These are phyloP conservation scores for Alauda arvensis DNA, from an alignment of 2,797 vertebrate species.

Conservation along the genomic window DNA sequence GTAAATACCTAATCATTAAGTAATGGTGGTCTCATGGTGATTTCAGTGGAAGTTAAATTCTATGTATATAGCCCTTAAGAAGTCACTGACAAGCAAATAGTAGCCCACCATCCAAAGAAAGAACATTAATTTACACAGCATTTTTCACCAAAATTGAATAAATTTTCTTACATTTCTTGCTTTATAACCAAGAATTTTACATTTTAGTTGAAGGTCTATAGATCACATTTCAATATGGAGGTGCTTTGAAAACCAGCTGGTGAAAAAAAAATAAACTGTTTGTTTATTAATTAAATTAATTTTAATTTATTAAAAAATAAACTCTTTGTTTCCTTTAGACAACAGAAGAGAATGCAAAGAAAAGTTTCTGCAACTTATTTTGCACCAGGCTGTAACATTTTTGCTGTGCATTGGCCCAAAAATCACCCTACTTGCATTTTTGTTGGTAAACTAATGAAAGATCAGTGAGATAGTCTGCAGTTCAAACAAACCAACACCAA, in stretches of 20 bases:
- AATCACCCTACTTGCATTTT: neutral
- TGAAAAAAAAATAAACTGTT: neutral
- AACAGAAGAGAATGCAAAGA: neutral
- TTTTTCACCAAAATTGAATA: neutral
- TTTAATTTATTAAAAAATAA: too few relatives aligned
- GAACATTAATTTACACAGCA: neutral
- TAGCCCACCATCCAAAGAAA: neutral
- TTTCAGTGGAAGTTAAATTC: neutral
- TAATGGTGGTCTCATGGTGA: neutral
- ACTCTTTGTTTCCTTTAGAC: neutral
- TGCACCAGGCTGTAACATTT: neutral
- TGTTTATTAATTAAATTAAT: too few relatives aligned
- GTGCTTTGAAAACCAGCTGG: neutral
- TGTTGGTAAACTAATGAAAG: constrained; percentile 1
- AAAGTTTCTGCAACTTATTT: neutral
- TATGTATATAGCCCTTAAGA: neutral
- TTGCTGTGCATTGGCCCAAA: neutral
- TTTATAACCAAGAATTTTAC: neutral
- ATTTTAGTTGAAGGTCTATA: neutral
- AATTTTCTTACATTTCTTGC: neutral
- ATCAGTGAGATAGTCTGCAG: neutral
- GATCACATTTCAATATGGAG: neutral
- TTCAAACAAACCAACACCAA: neutral
- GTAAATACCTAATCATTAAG: neutral
- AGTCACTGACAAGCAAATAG: neutral